Conservation (phyloP, 2,797 vertebrate genomes). For the Gephyroberyx darwinii region DNA sequence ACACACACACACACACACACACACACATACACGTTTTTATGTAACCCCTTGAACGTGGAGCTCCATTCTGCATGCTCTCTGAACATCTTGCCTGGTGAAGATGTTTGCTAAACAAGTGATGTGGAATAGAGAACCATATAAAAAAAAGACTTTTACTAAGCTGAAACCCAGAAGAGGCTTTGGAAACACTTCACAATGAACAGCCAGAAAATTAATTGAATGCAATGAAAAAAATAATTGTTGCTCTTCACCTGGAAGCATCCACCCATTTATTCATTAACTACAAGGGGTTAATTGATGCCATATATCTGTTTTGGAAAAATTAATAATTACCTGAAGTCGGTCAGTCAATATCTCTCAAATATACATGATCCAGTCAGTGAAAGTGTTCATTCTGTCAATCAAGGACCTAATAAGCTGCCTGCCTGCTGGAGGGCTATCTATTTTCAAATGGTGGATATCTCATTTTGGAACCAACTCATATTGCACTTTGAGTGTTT, state of each 20-base stretch:
- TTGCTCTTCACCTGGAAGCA: not conserved
- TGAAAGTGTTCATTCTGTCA: too few relatives aligned
- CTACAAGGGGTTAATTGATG: too few relatives aligned
- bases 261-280: not conserved
- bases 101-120: slow-evolving; percentile 48
- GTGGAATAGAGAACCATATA: not conserved
- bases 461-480: too few relatives aligned
- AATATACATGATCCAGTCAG: too few relatives aligned
- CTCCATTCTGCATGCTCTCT: slow-evolving; percentile 30
- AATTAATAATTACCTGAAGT: too few relatives aligned
- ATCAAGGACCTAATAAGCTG: too few relatives aligned
- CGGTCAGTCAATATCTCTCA: too few relatives aligned
- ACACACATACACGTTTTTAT: slow-evolving; percentile 26
- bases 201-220: not conserved
- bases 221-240: not conserved
- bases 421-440: too few relatives aligned
- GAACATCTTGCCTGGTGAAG: slow-evolving; percentile 19
- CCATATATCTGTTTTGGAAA: too few relatives aligned
- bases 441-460: too few relatives aligned
- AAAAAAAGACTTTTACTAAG: slow-evolving; percentile 28
- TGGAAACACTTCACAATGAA: slow-evolving; percentile 2
- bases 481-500: too few relatives aligned
- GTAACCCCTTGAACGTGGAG: slow-evolving; percentile 23
- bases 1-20: too few relatives aligned
- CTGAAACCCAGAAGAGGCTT: slow-evolving; percentile 15